A percentile compares a stretch with the other conserved stretches of the same genome.
Conservation (phyloP, 2,888 invertebrate genomes). For the Cheilosia pagana region DNA sequence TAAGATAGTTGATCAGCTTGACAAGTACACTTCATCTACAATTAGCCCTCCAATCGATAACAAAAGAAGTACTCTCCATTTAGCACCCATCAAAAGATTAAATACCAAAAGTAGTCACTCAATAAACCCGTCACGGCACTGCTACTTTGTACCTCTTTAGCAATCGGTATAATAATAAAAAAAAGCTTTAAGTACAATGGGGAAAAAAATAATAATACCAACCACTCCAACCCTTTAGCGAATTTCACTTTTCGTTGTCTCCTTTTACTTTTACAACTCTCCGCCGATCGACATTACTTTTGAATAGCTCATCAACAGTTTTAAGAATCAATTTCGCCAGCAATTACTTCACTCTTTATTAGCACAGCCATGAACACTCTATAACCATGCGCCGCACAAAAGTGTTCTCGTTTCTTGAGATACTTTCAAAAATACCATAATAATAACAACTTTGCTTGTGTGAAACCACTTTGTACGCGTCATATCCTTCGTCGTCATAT, state of each 20-base stretch:
- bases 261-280: slow-evolving; percentile 19
- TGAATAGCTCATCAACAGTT: slow-evolving; percentile 41
- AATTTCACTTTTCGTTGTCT: slow-evolving; percentile 34
- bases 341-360: slow-evolving; percentile 23
- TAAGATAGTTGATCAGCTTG: too few species aligned
- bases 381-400: slow-evolving; percentile 29
- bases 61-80: background rate
- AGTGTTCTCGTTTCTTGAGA: slow-evolving; percentile 18
- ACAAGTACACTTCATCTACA: too few species aligned
- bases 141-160: slow-evolving; percentile 1
- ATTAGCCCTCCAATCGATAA: too few species aligned
- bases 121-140: background rate
- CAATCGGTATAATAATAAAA: background rate
- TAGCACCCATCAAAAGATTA: background rate
- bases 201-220: background rate
- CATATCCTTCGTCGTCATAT: slow-evolving; percentile 1
- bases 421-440: slow-evolving; percentile 10
- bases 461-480: slow-evolving; percentile 27
- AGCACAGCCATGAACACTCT: slow-evolving; percentile 28
- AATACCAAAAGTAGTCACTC: background rate
- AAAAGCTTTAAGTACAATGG: background rate
- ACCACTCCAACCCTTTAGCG: background rate
- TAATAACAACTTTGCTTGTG: slow-evolving; percentile 3
- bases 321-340: slow-evolving; percentile 56
- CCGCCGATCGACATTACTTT: slow-evolving; percentile 1